Evolutionary conservation across 1,140 invertebrate genomes (phyloP).

Genomic region (Pachypsylla venusta): DNA sequence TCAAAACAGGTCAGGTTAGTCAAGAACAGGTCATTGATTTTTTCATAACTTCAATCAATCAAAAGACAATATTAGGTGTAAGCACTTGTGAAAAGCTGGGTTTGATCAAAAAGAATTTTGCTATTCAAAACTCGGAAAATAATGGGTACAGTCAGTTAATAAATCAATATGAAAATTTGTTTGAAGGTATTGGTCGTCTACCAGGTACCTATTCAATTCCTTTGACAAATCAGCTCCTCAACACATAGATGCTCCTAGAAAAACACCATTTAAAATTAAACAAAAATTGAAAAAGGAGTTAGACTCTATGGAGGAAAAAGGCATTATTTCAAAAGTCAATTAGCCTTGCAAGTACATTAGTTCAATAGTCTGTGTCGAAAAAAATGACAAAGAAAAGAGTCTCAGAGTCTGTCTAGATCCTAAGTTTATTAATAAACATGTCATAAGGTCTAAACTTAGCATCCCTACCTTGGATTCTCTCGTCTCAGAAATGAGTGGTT

Average conservation of each 20-base stretch:
- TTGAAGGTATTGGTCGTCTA: not conserved
- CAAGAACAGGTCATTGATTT: not conserved
- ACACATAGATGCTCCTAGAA: constrained; percentile 20
- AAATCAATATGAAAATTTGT: not conserved
- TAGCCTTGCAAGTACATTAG: not conserved
- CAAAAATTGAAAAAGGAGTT: constrained; percentile 6
- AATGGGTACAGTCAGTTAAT: not conserved
- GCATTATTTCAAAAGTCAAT: not conserved
- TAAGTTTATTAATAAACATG: not conserved
- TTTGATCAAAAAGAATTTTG: not conserved
- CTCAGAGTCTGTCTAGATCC: not conserved
- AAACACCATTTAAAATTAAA: constrained; percentile 10
- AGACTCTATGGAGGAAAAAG: not conserved
- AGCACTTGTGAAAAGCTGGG: not conserved
- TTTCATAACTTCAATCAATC: not conserved
- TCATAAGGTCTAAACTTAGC: not conserved
- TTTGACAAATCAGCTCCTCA: not conserved
- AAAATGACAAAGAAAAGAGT: no score
- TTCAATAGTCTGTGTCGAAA: not conserved
- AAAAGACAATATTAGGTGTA: not conserved
- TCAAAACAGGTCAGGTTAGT: not conserved
- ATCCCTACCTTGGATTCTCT: not conserved
- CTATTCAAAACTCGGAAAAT: not conserved
- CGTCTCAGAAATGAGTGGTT: not conserved
- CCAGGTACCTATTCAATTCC: not conserved